These are phyloP conservation scores for Sussaba pulchella DNA, from an alignment of 2,888 invertebrate species.

Conservation along the genomic window DNA sequence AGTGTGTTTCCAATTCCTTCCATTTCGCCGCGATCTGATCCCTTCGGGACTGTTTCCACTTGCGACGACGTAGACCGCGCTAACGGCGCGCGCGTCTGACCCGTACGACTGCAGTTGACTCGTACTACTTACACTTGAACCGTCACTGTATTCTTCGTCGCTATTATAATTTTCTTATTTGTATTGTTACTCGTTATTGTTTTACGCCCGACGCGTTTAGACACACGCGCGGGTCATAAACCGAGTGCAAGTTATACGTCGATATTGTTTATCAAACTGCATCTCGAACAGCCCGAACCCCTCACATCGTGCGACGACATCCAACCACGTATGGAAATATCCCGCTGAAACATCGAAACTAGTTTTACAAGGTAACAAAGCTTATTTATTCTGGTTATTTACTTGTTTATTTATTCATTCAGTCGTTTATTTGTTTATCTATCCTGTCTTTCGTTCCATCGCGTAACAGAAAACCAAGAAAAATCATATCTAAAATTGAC, in stretches of 20 bases:
- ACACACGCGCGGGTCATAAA: no score
- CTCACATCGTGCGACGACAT: conserved; percentile 7
- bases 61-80: conserved; percentile 36
- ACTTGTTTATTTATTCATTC: no score
- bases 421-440: no score
- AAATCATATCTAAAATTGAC: no score
- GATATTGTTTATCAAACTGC: background rate
- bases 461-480: no score
- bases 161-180: background rate
- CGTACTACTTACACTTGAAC: conserved; percentile 28
- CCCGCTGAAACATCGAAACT: conserved; percentile 30
- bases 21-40: conserved; percentile 55
- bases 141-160: conserved; percentile 3
- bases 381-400: conserved; percentile 16
- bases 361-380: conserved; percentile 21
- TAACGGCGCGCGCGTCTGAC: conserved; percentile 47
- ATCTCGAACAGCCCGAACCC: conserved; percentile 28
- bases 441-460: no score
- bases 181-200: background rate
- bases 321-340: conserved; percentile 25
- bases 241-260: conserved; percentile 26
- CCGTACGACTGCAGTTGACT: conserved; percentile 11
- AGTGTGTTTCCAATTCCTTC: conserved; percentile 3
- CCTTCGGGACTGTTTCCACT: conserved; percentile 56
- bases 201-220: no score